Evolutionary conservation across 2,797 vertebrate species (phyloP), one percentile per base, ranked within the genome.

Genomic region (Sylvilagus floridanus): DNA sequence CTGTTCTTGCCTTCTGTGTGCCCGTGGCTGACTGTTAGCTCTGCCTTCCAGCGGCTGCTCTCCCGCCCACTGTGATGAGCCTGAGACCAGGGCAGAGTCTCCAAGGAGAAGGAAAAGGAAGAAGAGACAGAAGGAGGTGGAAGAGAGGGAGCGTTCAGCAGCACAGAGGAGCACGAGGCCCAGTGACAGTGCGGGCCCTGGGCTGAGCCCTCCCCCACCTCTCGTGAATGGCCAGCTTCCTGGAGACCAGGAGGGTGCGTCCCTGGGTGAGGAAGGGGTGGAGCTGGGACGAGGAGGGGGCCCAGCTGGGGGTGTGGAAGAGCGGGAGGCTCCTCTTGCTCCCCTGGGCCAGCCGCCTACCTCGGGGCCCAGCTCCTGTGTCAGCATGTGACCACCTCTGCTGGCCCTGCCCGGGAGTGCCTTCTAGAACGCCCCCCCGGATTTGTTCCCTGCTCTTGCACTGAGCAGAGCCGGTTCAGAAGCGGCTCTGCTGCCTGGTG

Each of bases 161-260:
- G 85, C n/a, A 90, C 90, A 52, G 84, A 1, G 30, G 69, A 92
- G 30, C 21, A 71, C 79, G 5, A 65, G 54, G 81, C 54, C 17
- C 22, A 2, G 50, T 71, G 90, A 16, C 62, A 1, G 47, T 0
- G 1, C 42, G 0, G 2, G 11, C 54, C 35, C 69, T 0, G 66
- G 75, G 12, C 11, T 22, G 52, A 82, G 37, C 22, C 0, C 1
- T 7, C 72, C 93, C 19, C 17, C 0, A 2, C 62, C 1, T 0
- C 11, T 78, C 8, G 35, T 60, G 71, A 83, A 16, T 0, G 14
- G 89, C 1, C 68, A 54, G 3, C 21, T 7, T 1, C 7, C 71
- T 0, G 2, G 78, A 52, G 90, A 17, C 21, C 19, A 0, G 10
- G 2, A 30, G 96, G 97, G 97, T 98, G 77, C 1, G 85, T 7